phyloP scores from a whole-genome alignment of 2,888 invertebrate genomes.

The Meiosimyza decipiens region DNA sequence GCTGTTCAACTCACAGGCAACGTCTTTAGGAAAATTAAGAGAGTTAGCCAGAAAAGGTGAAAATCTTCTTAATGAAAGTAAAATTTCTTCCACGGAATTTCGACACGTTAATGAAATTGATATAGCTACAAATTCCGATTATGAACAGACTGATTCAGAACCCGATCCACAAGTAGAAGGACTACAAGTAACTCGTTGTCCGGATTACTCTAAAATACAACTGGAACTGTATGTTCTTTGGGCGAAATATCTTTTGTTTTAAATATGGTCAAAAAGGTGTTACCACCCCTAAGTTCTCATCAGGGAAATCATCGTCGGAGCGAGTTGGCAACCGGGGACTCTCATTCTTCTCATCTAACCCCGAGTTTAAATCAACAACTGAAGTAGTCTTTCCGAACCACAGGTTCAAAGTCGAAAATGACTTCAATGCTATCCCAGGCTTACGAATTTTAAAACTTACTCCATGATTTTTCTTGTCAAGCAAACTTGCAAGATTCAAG shows the following conservation, averaged over 20 bases:
- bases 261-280: constrained; percentile 13
- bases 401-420: background rate
- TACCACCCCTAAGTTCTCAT: background rate
- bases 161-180: constrained; percentile 8
- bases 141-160: background rate
- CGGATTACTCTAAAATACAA: constrained; percentile 21
- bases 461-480: constrained; percentile 5
- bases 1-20: background rate
- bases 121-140: background rate
- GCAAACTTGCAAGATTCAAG: background rate
- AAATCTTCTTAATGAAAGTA: background rate
- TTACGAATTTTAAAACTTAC: background rate
- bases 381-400: background rate
- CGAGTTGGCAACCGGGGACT: constrained; percentile 22
- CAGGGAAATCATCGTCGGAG: constrained; percentile 15
- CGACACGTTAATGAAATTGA: constrained; percentile 17
- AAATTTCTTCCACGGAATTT: background rate
- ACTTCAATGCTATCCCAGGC: background rate
- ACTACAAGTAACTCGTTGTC: background rate
- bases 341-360: constrained; percentile 7
- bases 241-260: constrained; percentile 7
- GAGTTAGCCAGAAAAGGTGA: too few species aligned
- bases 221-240: constrained; percentile 18
- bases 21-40: too few species aligned
- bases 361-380: constrained; percentile 1